A percentile compares a stretch with the other conserved stretches of the same genome.
These are phyloP conservation scores for Alectoris magna DNA, from an alignment of 2,797 vertebrate species.

Conservation along the genomic window DNA sequence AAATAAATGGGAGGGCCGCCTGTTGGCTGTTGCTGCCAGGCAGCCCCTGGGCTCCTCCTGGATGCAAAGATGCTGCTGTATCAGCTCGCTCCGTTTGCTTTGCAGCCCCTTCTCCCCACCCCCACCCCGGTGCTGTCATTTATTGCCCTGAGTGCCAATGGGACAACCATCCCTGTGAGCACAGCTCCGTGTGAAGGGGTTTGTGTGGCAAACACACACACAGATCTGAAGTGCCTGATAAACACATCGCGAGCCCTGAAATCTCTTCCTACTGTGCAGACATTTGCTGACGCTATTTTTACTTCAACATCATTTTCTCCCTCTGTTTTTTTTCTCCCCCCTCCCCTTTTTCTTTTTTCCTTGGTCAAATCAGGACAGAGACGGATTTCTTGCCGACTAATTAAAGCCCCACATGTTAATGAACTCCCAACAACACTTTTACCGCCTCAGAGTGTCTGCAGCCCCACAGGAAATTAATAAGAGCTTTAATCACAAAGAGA, in stretches of 20 bases:
- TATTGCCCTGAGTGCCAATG: not conserved
- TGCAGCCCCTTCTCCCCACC: not conserved
- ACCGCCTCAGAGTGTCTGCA: slow-evolving; percentile 58
- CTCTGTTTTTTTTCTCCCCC: too few relatives aligned
- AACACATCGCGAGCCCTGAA: slow-evolving; percentile 28
- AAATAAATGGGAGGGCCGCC: slow-evolving; percentile 63
- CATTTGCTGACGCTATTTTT: slow-evolving; percentile 33
- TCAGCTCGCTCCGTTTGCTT: fast-evolving
- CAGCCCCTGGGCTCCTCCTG: not conserved
- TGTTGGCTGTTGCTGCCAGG: not conserved
- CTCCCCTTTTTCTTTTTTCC: not conserved
- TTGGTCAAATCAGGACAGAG: slow-evolving; percentile 61
- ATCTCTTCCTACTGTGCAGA: slow-evolving; percentile 45
- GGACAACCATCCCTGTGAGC: not conserved
- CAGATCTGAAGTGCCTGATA: slow-evolving; percentile 22
- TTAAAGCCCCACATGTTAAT: slow-evolving; percentile 77
- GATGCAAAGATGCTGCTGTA: not conserved
- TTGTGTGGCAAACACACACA: not conserved
- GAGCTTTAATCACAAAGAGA: slow-evolving; percentile 75
- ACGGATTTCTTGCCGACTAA: slow-evolving; percentile 70
- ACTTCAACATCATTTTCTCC: slow-evolving; percentile 24
- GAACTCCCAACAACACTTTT: slow-evolving; percentile 74
- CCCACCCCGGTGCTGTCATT: not conserved
- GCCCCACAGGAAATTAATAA: slow-evolving; percentile 81
- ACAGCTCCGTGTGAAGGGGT: not conserved